A percentile compares a stretch with the other conserved stretches of the same genome.
Conservation (phyloP, 2,113 vertebrate genomes). For the Gulo gulo region DNA sequence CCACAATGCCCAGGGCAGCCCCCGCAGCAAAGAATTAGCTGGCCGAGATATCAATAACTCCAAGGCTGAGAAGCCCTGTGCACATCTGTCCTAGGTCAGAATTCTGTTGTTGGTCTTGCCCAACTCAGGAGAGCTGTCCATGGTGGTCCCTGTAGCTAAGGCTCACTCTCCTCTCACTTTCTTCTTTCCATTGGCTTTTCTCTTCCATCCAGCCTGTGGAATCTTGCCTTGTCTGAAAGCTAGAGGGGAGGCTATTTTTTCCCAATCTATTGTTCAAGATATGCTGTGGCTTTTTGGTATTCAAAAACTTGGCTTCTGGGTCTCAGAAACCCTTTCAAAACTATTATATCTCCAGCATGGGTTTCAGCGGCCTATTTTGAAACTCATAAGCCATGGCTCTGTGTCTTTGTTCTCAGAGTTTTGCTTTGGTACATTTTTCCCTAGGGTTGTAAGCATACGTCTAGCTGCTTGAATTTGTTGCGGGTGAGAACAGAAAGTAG, state of each 20-base stretch:
- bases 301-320: slow-evolving; percentile 47
- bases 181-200: neutral
- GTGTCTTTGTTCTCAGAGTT: slow-evolving; percentile 52
- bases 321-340: slow-evolving; percentile 56
- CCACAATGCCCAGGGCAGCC: neutral
- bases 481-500: slow-evolving; percentile 12
- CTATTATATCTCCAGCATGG: slow-evolving; percentile 52
- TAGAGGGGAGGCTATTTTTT: neutral
- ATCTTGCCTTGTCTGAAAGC: neutral
- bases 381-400: slow-evolving; percentile 56
- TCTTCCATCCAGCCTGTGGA: neutral
- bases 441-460: neutral
- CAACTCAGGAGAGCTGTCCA: neutral
- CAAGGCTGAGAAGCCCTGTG: neutral
- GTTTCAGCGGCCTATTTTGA: slow-evolving; percentile 57
- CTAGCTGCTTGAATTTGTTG: slow-evolving; percentile 36
- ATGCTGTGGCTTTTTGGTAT: slow-evolving; percentile 50
- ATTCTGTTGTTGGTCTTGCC: neutral
- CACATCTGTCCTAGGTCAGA: neutral
- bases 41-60: neutral
- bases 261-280: neutral
- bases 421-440: slow-evolving; percentile 47
- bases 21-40: neutral
- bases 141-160: neutral
- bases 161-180: neutral